A percentile compares a stretch with the other conserved stretches of the same genome.
These are phyloP conservation scores for Babyrousa celebensis DNA, from an alignment of 2,797 vertebrate species.

Conservation along the genomic window DNA sequence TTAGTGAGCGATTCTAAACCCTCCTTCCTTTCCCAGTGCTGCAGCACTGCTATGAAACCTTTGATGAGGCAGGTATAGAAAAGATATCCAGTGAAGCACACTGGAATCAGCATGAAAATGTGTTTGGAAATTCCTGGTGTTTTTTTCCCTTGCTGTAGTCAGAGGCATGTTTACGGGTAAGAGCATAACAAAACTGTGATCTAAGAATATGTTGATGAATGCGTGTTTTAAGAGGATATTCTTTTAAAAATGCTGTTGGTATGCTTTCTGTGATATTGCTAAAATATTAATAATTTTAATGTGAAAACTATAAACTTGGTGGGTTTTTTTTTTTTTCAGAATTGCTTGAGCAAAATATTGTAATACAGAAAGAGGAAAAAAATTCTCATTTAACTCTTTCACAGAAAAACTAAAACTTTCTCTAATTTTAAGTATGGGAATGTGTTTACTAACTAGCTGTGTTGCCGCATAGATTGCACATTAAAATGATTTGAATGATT, in stretches of 20 bases:
- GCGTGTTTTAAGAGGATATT: slow-evolving; percentile 91
- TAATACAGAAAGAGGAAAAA: slow-evolving; percentile 59
- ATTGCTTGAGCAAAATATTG: slow-evolving; percentile 84
- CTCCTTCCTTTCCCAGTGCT: slow-evolving; percentile 87
- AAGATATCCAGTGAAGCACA: slow-evolving; percentile 91
- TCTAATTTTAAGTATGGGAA: slow-evolving; percentile 81
- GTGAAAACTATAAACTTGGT: slow-evolving; percentile 68
- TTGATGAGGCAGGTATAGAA: slow-evolving; percentile 91
- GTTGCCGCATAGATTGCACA: slow-evolving; percentile 51
- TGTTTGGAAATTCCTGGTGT: slow-evolving; percentile 88
- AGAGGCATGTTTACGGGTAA: slow-evolving; percentile 92
- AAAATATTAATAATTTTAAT: slow-evolving; percentile 85
- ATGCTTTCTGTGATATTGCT: slow-evolving; percentile 84
- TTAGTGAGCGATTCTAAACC: slow-evolving; percentile 80
- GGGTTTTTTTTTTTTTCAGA: slow-evolving; percentile 15
- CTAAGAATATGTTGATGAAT: slow-evolving; percentile 86
- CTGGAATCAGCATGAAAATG: slow-evolving; percentile 90
- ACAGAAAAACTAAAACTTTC: slow-evolving; percentile 67
- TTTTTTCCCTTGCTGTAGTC: slow-evolving; percentile 89
- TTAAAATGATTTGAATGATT: slow-evolving; percentile 75
- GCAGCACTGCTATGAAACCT: slow-evolving; percentile 87
- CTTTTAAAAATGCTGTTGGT: slow-evolving; percentile 85
- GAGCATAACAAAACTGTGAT: slow-evolving; percentile 90
- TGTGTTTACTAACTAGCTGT: slow-evolving; percentile 69
- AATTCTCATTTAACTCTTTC: slow-evolving; percentile 80